phyloP scores from a whole-genome alignment of 2,113 vertebrate genomes.

The Reinhardtius hippoglossoides region DNA sequence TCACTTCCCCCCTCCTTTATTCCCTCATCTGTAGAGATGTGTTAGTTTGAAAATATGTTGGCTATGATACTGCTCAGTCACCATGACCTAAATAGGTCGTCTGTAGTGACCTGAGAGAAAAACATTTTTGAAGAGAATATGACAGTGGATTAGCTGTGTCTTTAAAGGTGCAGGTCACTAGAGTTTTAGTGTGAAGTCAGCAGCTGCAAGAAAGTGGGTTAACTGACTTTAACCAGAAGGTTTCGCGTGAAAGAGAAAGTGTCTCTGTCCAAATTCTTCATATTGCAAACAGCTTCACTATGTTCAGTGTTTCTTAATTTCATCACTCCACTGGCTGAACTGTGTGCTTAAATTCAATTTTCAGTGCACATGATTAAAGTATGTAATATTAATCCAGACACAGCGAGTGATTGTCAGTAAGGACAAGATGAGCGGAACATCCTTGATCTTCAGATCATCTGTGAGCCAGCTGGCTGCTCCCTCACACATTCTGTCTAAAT shows the following conservation, averaged over 20 bases:
- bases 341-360: no score
- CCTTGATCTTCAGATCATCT: no score
- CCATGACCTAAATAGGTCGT: constrained; percentile 3
- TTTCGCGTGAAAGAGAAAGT: background rate
- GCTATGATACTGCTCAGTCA: background rate
- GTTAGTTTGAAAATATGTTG: no score
- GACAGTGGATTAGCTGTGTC: no score
- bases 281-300: no score
- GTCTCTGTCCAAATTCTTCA: background rate
- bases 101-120: background rate
- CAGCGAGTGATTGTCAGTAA: background rate
- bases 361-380: background rate
- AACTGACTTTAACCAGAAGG: background rate
- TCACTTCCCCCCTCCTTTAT: no score
- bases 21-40: no score
- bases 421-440: background rate
- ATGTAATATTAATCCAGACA: background rate
- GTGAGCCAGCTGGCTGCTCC: background rate
- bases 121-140: background rate
- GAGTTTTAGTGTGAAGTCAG: constrained; percentile 34
- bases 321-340: background rate
- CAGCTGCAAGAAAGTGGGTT: background rate
- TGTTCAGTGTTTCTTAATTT: background rate
- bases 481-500: background rate
- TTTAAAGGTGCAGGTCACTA: constrained; percentile 19